Conservation (phyloP, 2,113 vertebrate genomes). For the Xenopus borealis region DNA sequence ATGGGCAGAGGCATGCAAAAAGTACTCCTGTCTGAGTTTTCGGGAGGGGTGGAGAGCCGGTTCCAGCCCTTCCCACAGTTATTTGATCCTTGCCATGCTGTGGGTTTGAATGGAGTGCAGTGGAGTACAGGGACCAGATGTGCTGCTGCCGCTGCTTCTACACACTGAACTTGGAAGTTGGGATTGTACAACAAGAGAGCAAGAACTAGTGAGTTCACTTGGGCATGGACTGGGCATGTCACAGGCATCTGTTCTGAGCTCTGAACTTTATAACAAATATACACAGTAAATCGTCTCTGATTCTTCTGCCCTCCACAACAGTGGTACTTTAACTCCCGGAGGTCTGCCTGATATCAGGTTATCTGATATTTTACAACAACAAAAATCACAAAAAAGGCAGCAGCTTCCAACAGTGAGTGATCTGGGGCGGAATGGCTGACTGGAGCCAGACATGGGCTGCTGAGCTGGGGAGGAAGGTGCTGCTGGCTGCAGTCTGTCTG, state of each 20-base stretch:
- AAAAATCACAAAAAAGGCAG: neutral
- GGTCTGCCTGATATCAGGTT: neutral
- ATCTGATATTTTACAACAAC: neutral
- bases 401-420: neutral
- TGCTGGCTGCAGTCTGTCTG: conserved; percentile 47
- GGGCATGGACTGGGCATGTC: neutral
- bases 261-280: too few species aligned
- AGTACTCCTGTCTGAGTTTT: conserved; percentile 34
- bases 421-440: neutral
- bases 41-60: conserved; percentile 43
- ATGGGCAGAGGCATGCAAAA: too few species aligned
- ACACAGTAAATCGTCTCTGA: neutral
- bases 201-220: neutral
- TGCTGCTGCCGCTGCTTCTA: neutral
- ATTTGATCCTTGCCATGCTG: conserved; percentile 51
- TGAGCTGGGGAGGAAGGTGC: conserved; percentile 8
- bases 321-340: neutral
- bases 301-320: neutral
- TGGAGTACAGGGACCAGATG: conserved; percentile 51
- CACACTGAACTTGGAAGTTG: too few species aligned
- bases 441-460: neutral
- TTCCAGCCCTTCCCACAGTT: conserved; percentile 53
- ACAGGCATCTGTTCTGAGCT: too few species aligned
- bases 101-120: conserved; percentile 48
- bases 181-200: too few species aligned